Conservation (phyloP, 2,797 vertebrate genomes). For the Decapterus maruadsi region DNA sequence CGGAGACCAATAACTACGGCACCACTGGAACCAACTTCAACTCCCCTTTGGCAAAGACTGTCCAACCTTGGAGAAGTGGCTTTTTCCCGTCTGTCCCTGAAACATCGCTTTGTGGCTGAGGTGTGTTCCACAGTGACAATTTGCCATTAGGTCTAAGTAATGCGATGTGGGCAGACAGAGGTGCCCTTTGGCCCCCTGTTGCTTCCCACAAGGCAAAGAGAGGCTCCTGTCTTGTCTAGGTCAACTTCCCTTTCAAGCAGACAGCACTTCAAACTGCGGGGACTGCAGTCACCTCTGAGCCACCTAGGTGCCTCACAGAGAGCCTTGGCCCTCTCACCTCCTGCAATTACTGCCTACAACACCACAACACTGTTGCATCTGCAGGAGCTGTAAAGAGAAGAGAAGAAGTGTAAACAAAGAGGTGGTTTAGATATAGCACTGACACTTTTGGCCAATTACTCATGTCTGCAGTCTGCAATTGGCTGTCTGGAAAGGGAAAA, state of each 20-base stretch:
- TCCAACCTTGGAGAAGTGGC: constrained; percentile 55
- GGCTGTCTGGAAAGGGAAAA: constrained; percentile 62
- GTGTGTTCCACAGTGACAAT: constrained; percentile 72
- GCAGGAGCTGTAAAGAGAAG: constrained; percentile 60
- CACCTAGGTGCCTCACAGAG: constrained; percentile 52
- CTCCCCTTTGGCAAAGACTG: constrained; percentile 60
- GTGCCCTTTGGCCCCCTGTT: constrained; percentile 70
- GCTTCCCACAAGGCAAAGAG: constrained; percentile 73
- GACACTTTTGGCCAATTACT: constrained; percentile 80
- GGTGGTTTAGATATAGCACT: constrained; percentile 67
- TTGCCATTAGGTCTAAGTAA: constrained; percentile 74
- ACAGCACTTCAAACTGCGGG: constrained; percentile 71
- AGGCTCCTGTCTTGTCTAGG: constrained; percentile 71
- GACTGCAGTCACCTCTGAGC: constrained; percentile 73
- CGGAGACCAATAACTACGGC: constrained; percentile 33
- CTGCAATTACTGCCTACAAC: constrained; percentile 70
- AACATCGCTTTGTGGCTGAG: constrained; percentile 71
- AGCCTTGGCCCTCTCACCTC: constrained; percentile 57
- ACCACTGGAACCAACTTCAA: constrained; percentile 52
- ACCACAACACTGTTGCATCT: constrained; percentile 54
- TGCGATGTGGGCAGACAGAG: constrained; percentile 65
- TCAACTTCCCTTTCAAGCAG: constrained; percentile 79
- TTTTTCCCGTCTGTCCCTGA: constrained; percentile 59
- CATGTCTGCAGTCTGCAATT: constrained; percentile 71
- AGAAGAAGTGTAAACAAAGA: constrained; percentile 68